These are phyloP conservation scores for Mayetiola destructor DNA, from an alignment of 2,888 invertebrate genomes.

Conservation along the genomic window DNA sequence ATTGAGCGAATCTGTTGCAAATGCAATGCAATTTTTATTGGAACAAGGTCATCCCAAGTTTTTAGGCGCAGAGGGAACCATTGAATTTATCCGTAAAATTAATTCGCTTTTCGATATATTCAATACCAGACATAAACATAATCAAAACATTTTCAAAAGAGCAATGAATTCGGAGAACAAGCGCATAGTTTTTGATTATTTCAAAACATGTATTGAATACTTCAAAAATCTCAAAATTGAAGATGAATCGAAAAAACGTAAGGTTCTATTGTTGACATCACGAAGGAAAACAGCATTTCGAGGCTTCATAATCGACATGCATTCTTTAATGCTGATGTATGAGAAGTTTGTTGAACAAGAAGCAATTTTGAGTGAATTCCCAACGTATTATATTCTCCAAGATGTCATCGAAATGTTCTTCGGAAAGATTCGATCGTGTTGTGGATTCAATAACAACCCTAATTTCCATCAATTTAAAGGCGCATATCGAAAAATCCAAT, in stretches of 20 bases:
- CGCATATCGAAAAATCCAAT: background rate
- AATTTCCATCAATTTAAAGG: background rate
- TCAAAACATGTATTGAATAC: background rate
- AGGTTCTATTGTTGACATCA: background rate
- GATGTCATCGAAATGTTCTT: conserved; percentile 1
- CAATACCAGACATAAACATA: background rate
- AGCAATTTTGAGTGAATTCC: background rate
- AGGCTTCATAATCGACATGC: background rate
- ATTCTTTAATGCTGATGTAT: background rate
- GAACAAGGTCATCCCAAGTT: background rate
- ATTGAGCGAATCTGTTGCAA: background rate
- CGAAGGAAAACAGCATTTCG: background rate
- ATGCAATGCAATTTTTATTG: background rate
- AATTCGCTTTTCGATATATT: background rate
- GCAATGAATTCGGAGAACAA: background rate
- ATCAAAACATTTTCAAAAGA: background rate
- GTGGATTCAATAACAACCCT: conserved; percentile 2
- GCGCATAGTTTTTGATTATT: background rate
- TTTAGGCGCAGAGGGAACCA: background rate
- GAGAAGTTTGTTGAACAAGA: background rate
- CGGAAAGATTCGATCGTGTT: background rate
- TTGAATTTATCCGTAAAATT: background rate
- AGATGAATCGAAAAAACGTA: background rate
- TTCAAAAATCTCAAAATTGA: background rate
- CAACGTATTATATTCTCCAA: background rate